These are phyloP conservation scores for Meriones unguiculatus DNA, from an alignment of 2,113 vertebrate species.

Conservation along the genomic window DNA sequence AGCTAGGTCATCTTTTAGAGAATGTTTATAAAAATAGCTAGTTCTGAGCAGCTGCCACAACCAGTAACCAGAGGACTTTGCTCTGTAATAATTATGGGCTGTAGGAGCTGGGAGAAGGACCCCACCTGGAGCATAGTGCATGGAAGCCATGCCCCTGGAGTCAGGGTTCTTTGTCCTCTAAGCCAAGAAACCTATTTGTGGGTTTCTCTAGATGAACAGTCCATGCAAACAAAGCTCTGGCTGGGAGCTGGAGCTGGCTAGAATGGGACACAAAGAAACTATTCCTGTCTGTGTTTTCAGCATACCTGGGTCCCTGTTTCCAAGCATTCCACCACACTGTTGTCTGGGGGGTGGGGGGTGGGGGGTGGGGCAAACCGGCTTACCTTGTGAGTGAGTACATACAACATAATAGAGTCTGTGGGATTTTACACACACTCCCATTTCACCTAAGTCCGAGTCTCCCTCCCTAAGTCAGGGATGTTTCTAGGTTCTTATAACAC, in stretches of 20 bases:
- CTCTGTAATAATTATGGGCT: accelerated
- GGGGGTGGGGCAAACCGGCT: background rate
- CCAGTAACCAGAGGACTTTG: no score
- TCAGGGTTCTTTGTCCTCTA: background rate
- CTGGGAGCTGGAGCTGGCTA: background rate
- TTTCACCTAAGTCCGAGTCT: background rate
- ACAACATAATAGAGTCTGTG: background rate
- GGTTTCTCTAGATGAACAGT: background rate
- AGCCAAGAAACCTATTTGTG: background rate
- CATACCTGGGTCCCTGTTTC: no score
- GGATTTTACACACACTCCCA: accelerated
- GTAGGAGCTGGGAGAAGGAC: accelerated
- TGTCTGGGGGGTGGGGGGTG: background rate
- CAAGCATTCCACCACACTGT: accelerated
- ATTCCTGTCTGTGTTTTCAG: background rate
- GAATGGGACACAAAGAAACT: background rate
- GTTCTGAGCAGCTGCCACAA: no score
- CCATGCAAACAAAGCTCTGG: background rate
- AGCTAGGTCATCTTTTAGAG: background rate
- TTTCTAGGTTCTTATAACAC: background rate
- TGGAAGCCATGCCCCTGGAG: background rate
- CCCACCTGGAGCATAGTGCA: background rate
- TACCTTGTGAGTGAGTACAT: background rate
- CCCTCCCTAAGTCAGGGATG: background rate
- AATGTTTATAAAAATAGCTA: background rate